Percentiles rank a stretch among this genome's conserved stretches.
phyloP scores from a whole-genome alignment of 1,140 invertebrate genomes.

The Pectinophora gossypiella region DNA sequence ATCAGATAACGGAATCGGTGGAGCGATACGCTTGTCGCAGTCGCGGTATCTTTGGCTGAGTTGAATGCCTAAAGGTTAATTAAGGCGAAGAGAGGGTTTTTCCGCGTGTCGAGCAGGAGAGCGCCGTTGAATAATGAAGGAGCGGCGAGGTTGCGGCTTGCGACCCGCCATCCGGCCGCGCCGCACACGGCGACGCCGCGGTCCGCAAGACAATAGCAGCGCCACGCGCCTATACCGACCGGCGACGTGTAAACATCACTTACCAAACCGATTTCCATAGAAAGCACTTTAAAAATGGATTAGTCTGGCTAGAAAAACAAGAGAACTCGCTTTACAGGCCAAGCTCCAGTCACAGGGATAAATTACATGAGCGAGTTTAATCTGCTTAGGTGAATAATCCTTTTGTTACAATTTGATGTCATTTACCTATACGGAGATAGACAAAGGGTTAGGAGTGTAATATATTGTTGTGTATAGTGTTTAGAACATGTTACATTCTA shows the following conservation, averaged over 20 bases:
- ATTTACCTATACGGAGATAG: constrained; percentile 22
- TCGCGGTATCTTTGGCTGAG: constrained; percentile 25
- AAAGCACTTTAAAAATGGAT: constrained; percentile 40
- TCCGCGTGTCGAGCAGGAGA: constrained; percentile 9
- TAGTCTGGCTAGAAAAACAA: constrained; percentile 30
- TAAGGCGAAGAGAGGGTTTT: constrained; percentile 29
- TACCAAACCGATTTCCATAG: constrained; percentile 31
- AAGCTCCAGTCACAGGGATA: constrained; percentile 26
- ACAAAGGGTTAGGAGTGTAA: constrained; percentile 27
- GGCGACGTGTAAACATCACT: constrained; percentile 31
- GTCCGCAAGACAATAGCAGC: constrained; percentile 22
- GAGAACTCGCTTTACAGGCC: constrained; percentile 22
- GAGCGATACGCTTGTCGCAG: constrained; percentile 52
- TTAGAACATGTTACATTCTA: constrained; percentile 23
- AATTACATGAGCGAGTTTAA: constrained; percentile 39
- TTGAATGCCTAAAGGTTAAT: constrained; percentile 44
- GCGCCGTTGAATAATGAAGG: constrained; percentile 15
- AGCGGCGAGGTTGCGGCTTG: constrained; percentile 19
- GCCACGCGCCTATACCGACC: constrained; percentile 10
- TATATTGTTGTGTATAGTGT: constrained; percentile 23
- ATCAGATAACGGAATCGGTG: constrained; percentile 57
- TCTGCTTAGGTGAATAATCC: constrained; percentile 39
- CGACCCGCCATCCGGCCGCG: constrained; percentile 16
- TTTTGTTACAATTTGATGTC: constrained; percentile 38
- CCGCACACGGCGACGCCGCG: not conserved